Conservation (phyloP, 53 echinoderm and acorn worm species). For the Apostichopus leukothele region DNA sequence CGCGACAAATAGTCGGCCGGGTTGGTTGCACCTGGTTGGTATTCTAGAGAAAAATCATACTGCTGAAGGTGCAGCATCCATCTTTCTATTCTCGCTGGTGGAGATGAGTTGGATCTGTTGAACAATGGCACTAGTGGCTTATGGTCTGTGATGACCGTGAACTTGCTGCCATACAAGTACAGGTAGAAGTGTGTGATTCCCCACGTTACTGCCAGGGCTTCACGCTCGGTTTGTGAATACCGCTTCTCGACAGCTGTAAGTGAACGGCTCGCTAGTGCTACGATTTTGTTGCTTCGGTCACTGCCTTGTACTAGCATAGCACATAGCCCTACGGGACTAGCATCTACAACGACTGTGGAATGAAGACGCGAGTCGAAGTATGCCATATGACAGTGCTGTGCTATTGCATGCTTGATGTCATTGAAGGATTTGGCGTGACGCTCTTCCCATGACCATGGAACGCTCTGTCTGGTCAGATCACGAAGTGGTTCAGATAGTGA, state of each 20-base stretch:
- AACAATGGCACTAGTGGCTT: constrained; percentile 52
- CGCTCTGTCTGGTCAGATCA: neutral
- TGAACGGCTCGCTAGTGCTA: constrained; percentile 7
- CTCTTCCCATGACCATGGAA: constrained; percentile 37
- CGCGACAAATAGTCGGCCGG: constrained; percentile 69
- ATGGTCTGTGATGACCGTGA: constrained; percentile 55
- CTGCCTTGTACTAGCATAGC: constrained; percentile 43
- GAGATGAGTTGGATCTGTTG: constrained; percentile 48
- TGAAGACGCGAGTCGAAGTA: constrained; percentile 45
- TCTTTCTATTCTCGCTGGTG: constrained; percentile 55
- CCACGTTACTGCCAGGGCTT: constrained; percentile 55
- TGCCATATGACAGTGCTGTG: constrained; percentile 3
- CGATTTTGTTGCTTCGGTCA: neutral
- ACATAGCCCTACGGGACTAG: constrained; percentile 57
- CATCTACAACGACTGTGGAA: constrained; percentile 53
- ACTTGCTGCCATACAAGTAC: constrained; percentile 41
- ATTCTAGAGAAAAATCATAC: constrained; percentile 49
- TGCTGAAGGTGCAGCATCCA: constrained; percentile 58
- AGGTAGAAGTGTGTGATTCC: constrained; percentile 49
- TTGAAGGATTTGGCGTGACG: neutral
- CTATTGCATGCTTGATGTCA: neutral
- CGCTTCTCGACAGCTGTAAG: constrained; percentile 40
- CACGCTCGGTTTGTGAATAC: constrained; percentile 57
- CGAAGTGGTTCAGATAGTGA: constrained; percentile 57
- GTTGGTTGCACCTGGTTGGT: constrained; percentile 52